These are phyloP conservation scores for Aphrophora alni DNA, from an alignment of 2,888 invertebrate genomes.

Conservation along the genomic window DNA sequence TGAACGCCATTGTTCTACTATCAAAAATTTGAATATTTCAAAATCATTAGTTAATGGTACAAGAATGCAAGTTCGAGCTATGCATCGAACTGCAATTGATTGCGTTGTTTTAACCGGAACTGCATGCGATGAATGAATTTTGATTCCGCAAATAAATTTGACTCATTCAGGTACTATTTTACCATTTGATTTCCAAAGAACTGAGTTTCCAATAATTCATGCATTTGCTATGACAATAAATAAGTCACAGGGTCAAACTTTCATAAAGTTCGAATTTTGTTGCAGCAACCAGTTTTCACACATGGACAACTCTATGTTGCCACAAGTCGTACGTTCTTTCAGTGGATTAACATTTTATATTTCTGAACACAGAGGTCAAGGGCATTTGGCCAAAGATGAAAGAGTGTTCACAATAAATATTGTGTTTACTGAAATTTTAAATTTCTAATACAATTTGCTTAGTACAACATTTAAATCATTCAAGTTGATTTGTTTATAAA, in stretches of 20 bases:
- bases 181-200: slow-evolving; percentile 18
- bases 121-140: slow-evolving; percentile 11
- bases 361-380: slow-evolving; percentile 16
- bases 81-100: slow-evolving; percentile 3
- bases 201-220: slow-evolving; percentile 16
- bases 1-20: slow-evolving; percentile 11
- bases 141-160: slow-evolving; percentile 1
- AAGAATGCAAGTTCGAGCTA: slow-evolving; percentile 12
- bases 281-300: slow-evolving; percentile 16
- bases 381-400: slow-evolving; percentile 17
- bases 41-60: slow-evolving; percentile 18
- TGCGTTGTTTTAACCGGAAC: slow-evolving; percentile 7
- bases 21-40: slow-evolving; percentile 11
- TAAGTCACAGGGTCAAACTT: slow-evolving; percentile 17
- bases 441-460: not conserved
- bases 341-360: slow-evolving; percentile 14
- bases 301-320: slow-evolving; percentile 17
- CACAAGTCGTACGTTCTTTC: too few relatives aligned
- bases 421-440: slow-evolving; percentile 11
- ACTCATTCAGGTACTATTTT: slow-evolving; percentile 16
- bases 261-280: slow-evolving; percentile 19
- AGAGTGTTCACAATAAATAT: slow-evolving; percentile 16
- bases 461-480: not conserved
- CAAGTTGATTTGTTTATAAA: too few relatives aligned
- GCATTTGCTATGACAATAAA: slow-evolving; percentile 16